phyloP scores from a whole-genome alignment of 2,888 invertebrate genomes.

The Tryphoninae sp. region DNA sequence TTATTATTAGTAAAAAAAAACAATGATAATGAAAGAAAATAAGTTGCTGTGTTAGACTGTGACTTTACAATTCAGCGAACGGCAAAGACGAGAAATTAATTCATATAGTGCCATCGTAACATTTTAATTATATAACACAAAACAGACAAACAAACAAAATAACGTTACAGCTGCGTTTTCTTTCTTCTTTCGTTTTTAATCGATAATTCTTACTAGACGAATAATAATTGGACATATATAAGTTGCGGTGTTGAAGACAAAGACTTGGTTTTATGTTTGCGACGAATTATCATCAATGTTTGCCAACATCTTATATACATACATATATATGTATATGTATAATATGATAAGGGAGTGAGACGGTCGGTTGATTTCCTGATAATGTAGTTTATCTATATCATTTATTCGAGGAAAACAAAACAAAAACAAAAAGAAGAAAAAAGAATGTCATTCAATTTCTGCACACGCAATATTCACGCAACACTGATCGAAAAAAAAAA shows the following conservation, averaged over 20 bases:
- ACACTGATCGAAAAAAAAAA: constrained; percentile 61
- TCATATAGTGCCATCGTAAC: constrained; percentile 80
- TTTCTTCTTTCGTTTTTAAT: constrained; percentile 22
- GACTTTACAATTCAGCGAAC: constrained; percentile 3
- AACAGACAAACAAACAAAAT: constrained; percentile 35
- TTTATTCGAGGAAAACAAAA: constrained; percentile 44
- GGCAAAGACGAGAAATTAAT: constrained; percentile 72
- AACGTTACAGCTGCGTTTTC: constrained; percentile 39
- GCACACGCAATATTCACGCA: constrained; percentile 70
- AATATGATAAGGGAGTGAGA: constrained; percentile 48
- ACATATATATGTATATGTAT: constrained; percentile 37
- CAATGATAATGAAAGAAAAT: constrained; percentile 64
- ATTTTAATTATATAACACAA: constrained; percentile 72
- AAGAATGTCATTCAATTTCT: constrained; percentile 63
- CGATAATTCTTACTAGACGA: constrained; percentile 56
- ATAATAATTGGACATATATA: constrained; percentile 65
- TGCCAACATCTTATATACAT: constrained; percentile 53
- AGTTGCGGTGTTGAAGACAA: constrained; percentile 71
- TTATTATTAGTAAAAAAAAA: constrained; percentile 28
- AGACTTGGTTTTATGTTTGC: constrained; percentile 74
- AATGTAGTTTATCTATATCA: constrained; percentile 45
- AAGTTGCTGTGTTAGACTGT: constrained; percentile 1
- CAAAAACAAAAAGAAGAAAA: constrained; percentile 13
- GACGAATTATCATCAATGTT: constrained; percentile 65
- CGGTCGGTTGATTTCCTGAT: constrained; percentile 59